phyloP scores from a whole-genome alignment of 1,140 invertebrate species.

The Latrodectus geometricus region DNA sequence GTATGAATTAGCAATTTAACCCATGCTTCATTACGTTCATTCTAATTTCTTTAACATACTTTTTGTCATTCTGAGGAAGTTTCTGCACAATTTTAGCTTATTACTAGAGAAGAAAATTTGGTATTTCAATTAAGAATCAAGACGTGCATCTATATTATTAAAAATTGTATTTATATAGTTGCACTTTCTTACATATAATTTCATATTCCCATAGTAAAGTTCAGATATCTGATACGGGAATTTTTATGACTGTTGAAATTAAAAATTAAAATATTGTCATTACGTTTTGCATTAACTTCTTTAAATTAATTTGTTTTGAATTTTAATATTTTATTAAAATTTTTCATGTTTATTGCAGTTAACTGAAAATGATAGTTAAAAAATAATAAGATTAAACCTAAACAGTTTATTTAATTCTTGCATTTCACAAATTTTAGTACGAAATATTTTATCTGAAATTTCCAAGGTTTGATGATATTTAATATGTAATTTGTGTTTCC shows the following conservation, averaged over 20 bases:
- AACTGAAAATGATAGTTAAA: no score
- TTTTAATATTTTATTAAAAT: no score
- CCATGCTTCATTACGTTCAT: not conserved
- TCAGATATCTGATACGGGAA: not conserved
- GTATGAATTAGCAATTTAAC: not conserved
- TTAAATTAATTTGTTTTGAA: no score
- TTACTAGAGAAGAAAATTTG: not conserved
- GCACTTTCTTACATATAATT: not conserved
- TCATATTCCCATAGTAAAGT: not conserved
- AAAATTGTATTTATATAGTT: not conserved
- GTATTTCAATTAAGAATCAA: not conserved
- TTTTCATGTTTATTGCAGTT: no score
- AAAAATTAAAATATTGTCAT: not conserved
- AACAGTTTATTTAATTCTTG: no score
- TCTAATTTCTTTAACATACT: not conserved
- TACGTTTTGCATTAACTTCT: no score
- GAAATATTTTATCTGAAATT: no score
- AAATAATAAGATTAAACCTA: no score
- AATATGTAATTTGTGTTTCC: no score
- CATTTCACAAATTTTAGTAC: no score
- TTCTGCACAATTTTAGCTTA: not conserved
- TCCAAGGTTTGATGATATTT: no score
- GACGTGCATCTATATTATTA: not conserved
- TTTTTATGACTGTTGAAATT: not conserved
- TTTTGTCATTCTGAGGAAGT: not conserved